These are phyloP conservation scores for Drosophila imparisetae DNA, from an alignment of 2,888 invertebrate genomes.

Conservation along the genomic window DNA sequence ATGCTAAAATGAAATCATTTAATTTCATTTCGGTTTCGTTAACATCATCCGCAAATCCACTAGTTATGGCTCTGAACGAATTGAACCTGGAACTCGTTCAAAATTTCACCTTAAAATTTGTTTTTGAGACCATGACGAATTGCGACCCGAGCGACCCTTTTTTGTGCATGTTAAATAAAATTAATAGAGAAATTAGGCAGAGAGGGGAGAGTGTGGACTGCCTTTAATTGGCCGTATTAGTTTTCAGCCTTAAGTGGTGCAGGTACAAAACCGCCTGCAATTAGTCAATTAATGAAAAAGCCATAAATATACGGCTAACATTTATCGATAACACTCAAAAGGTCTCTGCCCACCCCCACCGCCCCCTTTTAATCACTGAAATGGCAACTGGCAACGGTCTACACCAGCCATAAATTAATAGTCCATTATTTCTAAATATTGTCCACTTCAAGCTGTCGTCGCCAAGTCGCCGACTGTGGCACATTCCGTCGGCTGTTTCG, in stretches of 20 bases:
- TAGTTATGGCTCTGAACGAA: slow-evolving; percentile 77
- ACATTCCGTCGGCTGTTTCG: slow-evolving; percentile 39
- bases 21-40: slow-evolving; percentile 52
- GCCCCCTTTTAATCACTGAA: slow-evolving; percentile 34
- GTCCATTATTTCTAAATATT: slow-evolving; percentile 81
- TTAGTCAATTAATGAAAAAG: slow-evolving; percentile 77
- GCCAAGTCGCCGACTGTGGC: slow-evolving; percentile 58
- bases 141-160: slow-evolving; percentile 40
- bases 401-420: slow-evolving; percentile 74
- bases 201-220: not conserved
- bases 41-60: slow-evolving; percentile 69
- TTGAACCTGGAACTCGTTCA: slow-evolving; percentile 46
- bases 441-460: slow-evolving; percentile 79
- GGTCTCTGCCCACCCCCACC: slow-evolving; percentile 16
- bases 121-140: slow-evolving; percentile 70
- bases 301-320: slow-evolving; percentile 75
- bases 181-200: slow-evolving; percentile 79
- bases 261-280: slow-evolving; percentile 54
- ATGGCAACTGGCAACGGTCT: slow-evolving; percentile 59
- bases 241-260: slow-evolving; percentile 68
- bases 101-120: slow-evolving; percentile 64
- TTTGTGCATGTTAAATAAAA: slow-evolving; percentile 65
- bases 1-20: slow-evolving; percentile 72
- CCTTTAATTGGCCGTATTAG: slow-evolving; percentile 71
- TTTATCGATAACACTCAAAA: slow-evolving; percentile 61